Conservation (phyloP, 2,888 invertebrate species). For the Drymonia ruficornis region DNA sequence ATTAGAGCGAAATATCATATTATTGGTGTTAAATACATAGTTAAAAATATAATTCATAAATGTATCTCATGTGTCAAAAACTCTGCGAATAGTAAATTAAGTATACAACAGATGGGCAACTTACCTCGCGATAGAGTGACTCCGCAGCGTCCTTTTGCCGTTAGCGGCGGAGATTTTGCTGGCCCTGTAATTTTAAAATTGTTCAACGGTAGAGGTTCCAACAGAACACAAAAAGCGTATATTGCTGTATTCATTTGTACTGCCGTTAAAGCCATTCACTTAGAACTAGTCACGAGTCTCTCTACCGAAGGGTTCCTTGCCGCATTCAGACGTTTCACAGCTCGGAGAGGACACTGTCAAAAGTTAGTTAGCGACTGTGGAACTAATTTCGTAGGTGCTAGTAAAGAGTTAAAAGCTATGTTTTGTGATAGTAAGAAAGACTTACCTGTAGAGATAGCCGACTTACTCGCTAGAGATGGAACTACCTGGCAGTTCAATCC, state of each 20-base stretch:
- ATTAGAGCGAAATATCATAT: conserved; percentile 9
- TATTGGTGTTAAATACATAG: background rate
- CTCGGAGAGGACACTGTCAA: conserved; percentile 12
- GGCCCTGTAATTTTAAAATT: conserved; percentile 9
- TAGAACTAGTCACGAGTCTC: conserved; percentile 8
- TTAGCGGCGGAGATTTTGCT: conserved; percentile 15
- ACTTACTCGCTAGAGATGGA: conserved; percentile 1
- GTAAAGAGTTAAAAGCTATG: background rate
- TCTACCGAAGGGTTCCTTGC: conserved; percentile 7
- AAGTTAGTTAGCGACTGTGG: conserved; percentile 8
- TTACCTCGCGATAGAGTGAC: conserved; percentile 9
- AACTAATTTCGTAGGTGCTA: conserved; percentile 7
- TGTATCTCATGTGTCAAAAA: conserved; percentile 9
- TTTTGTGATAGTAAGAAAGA: too few species aligned
- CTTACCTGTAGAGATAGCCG: too few species aligned
- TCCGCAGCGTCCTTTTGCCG: conserved; percentile 8
- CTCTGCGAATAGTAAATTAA: background rate
- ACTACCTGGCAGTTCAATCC: conserved; percentile 15
- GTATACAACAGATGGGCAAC: conserved; percentile 10
- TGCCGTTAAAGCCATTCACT: conserved; percentile 8
- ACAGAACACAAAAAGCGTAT: conserved; percentile 10
- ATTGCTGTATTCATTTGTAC: conserved; percentile 12
- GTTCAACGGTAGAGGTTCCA: background rate
- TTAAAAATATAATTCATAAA: background rate
- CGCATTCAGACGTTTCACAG: conserved; percentile 13